Evolutionary conservation across 2,113 vertebrate species (phyloP), one percentile per base, ranked within the genome.

Genomic region (Caranx ignobilis): DNA sequence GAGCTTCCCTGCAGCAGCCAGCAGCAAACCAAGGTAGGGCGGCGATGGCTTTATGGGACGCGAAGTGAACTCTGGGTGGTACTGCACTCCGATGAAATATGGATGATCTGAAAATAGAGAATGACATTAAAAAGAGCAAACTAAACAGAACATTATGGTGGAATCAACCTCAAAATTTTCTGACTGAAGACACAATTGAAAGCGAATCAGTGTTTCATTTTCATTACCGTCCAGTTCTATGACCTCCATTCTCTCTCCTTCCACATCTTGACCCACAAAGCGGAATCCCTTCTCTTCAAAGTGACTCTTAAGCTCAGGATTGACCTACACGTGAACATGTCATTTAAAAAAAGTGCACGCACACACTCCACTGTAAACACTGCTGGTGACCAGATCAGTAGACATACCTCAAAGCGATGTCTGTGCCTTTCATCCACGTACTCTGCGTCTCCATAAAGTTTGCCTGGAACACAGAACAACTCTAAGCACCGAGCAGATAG

Each of bases 1-100:
- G 12, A 99, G 96, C 67, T 96, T 95, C 41, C 97, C 97, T 0
- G 96, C 95, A 2, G 97, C 96, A 0, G 97, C 97, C 89, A 99
- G 88, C 19, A 99, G 93, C 48, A 99, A 93, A 63, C 97, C 98
- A 0, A 98, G 96, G 87, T 99, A 99, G 0, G 97, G 97, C 0
- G 97, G 97, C 0, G 98, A 99, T 0, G 98, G 97, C 54, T 99
- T 99, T 66, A 99, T 98, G 19, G 98, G 98, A 2, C 98, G 95
- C 7, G 98, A 99, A 43, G 97, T 97, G 91, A 99, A 99, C 87
- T 99, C 98, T 0, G 98, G 98, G 75, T 99, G 98, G 68, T 96
- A 99, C 94, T 99, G 98, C 34, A 99, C 97, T 2, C 98, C 98
- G 4, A 98, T 95, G 0, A 99, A 99, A 81, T 98, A 99, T 1